Conservation (phyloP, 2,888 invertebrate genomes). For the Imbricaverruca yamaguchii region DNA sequence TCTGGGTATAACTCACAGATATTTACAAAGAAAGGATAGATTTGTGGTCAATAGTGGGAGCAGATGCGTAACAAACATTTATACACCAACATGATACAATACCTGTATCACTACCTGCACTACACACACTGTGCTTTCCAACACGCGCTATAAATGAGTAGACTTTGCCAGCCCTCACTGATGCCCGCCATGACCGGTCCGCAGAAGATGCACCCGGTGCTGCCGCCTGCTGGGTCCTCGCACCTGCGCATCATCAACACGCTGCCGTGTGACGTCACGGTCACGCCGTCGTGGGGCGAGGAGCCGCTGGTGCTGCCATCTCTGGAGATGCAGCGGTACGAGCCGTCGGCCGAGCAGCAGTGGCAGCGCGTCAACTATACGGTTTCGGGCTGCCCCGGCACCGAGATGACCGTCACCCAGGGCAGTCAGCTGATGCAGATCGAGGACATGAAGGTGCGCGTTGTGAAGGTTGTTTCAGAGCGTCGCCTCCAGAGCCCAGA, state of each 20-base stretch:
- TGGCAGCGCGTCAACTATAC: not conserved
- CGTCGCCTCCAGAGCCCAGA: no score
- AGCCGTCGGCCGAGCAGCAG: not conserved
- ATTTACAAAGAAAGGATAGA: no score
- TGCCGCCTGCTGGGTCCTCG: constrained; percentile 42
- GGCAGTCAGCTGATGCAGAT: constrained; percentile 8
- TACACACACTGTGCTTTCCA: no score
- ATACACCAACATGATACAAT: no score
- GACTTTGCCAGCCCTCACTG: no score
- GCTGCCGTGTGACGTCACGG: constrained; percentile 50
- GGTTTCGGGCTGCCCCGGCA: not conserved
- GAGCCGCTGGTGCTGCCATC: constrained; percentile 15
- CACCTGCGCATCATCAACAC: constrained; percentile 57
- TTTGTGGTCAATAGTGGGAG: no score
- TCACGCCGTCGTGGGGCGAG: constrained; percentile 32
- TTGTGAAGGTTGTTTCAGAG: no score
- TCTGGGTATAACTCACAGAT: no score
- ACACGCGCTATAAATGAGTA: no score
- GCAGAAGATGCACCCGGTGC: constrained; percentile 44
- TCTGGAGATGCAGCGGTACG: not conserved
- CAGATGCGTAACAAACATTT: no score
- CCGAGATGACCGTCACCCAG: not conserved
- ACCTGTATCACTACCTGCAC: no score
- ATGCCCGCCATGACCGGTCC: constrained; percentile 10
- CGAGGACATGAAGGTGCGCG: not conserved